Percentiles rank a stretch among this genome's conserved stretches.
Evolutionary conservation across 2,888 invertebrate species (phyloP).

Genomic region (Galerucella nymphaeae): DNA sequence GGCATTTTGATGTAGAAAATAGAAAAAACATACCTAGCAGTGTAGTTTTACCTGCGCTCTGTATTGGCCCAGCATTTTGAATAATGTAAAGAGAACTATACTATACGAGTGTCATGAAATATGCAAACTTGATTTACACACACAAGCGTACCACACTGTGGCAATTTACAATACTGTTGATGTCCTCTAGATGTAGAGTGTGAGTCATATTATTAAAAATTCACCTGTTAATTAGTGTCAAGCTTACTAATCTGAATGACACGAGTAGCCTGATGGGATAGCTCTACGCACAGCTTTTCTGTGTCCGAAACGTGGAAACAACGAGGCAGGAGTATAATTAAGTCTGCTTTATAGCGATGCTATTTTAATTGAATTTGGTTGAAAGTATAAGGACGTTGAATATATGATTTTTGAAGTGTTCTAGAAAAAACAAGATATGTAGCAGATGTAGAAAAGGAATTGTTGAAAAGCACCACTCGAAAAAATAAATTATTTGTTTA

Average conservation of each 20-base stretch:
- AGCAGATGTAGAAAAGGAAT: too few species aligned
- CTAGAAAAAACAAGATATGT: too few species aligned
- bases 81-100: conserved; percentile 50
- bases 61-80: conserved; percentile 41
- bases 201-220: conserved; percentile 19
- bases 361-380: neutral
- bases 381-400: too few species aligned
- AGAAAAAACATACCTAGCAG: conserved; percentile 22
- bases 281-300: neutral
- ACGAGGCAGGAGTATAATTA: neutral
- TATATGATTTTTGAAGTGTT: too few species aligned
- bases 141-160: conserved; percentile 47
- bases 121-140: conserved; percentile 57
- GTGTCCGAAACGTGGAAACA: neutral
- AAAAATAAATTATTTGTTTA: too few species aligned
- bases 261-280: neutral
- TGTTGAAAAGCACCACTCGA: too few species aligned
- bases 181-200: conserved; percentile 18
- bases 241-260: neutral
- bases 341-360: neutral
- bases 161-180: conserved; percentile 41
- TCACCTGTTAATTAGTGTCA: conserved; percentile 17
- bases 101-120: conserved; percentile 45
- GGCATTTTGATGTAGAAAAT: neutral
- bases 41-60: conserved; percentile 35